Evolutionary conservation across 2,888 invertebrate species (phyloP).

Genomic region (Ametastegia equiseti): DNA sequence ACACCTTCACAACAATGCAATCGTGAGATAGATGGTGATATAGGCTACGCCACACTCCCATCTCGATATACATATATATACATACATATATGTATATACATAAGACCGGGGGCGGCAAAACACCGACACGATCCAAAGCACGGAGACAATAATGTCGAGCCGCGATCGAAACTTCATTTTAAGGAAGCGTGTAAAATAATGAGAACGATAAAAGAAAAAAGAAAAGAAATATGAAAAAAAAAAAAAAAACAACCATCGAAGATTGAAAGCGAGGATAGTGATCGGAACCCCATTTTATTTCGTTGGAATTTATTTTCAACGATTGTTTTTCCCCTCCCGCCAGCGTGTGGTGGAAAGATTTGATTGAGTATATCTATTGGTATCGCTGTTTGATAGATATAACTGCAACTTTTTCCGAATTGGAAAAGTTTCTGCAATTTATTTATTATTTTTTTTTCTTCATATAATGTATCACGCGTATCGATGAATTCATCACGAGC

Average conservation of each 20-base stretch:
- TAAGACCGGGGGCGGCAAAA: not conserved
- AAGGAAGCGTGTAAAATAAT: not conserved
- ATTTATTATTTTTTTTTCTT: not conserved
- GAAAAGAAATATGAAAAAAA: not conserved
- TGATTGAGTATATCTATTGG: not conserved
- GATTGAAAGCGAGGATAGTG: not conserved
- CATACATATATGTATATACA: too few relatives aligned
- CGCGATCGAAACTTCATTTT: constrained; percentile 15
- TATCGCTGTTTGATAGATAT: not conserved
- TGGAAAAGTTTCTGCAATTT: constrained; percentile 12
- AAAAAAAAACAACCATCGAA: not conserved
- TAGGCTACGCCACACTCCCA: constrained; percentile 9
- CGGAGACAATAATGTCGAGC: constrained; percentile 6
- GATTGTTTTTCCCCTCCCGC: not conserved
- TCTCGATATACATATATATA: not conserved
- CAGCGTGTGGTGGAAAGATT: not conserved
- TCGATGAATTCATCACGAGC: not conserved
- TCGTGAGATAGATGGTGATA: constrained; percentile 67
- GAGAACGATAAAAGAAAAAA: not conserved
- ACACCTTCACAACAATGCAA: constrained; percentile 70
- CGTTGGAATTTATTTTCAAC: not conserved
- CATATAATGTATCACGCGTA: not conserved
- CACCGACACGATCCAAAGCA: not conserved
- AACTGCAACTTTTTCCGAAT: not conserved
- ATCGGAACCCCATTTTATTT: not conserved